Evolutionary conservation across 1,140 invertebrate genomes (phyloP), one percentile per base, ranked within the genome.

Genomic region (Diorhabda carinulata): DNA sequence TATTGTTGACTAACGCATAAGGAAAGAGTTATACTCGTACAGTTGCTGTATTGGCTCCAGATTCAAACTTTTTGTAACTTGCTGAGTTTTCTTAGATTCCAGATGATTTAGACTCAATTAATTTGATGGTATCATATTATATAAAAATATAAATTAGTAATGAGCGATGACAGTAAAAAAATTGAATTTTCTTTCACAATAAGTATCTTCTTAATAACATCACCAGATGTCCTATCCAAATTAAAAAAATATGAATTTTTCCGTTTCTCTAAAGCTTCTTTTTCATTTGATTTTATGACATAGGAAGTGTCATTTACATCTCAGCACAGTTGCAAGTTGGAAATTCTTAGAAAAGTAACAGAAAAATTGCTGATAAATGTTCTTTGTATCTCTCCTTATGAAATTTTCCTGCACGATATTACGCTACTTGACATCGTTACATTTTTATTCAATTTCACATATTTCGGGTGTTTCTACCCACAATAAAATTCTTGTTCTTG

Each of bases 301-400:
- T 41, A 10, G 61, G 41, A 43, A 62, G 6, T 62, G 61, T 43
- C 43, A 43, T 62, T 62, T 62, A 43, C 61, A 62, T 62, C 43
- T 62, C 61, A 10, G n/a, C 42, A n/a, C 43, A 44, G 41, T 43
- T n/a, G 9, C 43, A 10, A 62, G 41, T 43, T 43, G 61, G 61
- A 62, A 62, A 43, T 62, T 43, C 41, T n/a, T 52, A 44, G 61
- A 10, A 44, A 62, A 62, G 41, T 44, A 43, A 62, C 61, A 62
- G 25, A 62, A 43, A 44, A 62, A 62, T 43, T 62, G 61, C 61
- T 62, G 61, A 62, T 62, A 62, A 62, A 62, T 62, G 61, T 10
- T 41, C 43, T 62, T 62, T 62, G 43, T 62, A 43, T 62, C 25
- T 62, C 61, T 43, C 4, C 44, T 62, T 62, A 52, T 52, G 47